Evolutionary conservation across 2,888 invertebrate species (phyloP), one percentile per base, ranked within the genome.

Genomic region (Phrixothrix hirtus): DNA sequence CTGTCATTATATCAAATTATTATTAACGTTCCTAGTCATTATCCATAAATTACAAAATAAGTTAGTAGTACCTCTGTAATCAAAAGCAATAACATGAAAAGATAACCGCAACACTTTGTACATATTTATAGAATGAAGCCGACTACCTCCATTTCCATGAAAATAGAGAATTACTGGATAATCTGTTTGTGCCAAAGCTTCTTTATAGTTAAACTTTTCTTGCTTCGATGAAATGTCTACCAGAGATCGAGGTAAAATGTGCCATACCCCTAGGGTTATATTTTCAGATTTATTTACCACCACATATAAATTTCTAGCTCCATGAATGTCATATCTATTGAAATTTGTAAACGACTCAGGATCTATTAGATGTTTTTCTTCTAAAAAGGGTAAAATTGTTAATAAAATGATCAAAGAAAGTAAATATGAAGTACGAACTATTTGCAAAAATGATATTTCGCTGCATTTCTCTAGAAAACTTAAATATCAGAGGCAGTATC

Each of bases 201-300:
- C 70, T 61, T 83, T 81, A 67, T 77, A 84, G 63, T 76, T 76
- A 55, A 77, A 78, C 26, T 77, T 69, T 29, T 76, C 67, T 44
- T 75, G 68, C 43, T 75, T 74, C 38, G 69, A 62, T 34, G 74
- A 78, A 2, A 76, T 75, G 61, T 81, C 83, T 41, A 83, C 71
- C 48, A 82, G 73, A 48, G 83, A 83, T 61, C 79, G 78, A 0
- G 93, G 92, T 58, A 92, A 73, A n/a, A 92, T 81, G 70, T 94
- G 93, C 92, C 86, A 87, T 13, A 84, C 77, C 0, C 86, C 86
- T 75, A 81, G 62, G 59, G 78, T 74, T 15, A 82, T 69, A 44
- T 71, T 74, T 15, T 77, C 69, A 15, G 77, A 69, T 42, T 66
- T 64, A 12, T 53, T 58, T 0, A 71, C 65, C 10, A 77, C 75